Conservation (phyloP, 2,113 vertebrate genomes). For the Paramisgurnus dabryanus region DNA sequence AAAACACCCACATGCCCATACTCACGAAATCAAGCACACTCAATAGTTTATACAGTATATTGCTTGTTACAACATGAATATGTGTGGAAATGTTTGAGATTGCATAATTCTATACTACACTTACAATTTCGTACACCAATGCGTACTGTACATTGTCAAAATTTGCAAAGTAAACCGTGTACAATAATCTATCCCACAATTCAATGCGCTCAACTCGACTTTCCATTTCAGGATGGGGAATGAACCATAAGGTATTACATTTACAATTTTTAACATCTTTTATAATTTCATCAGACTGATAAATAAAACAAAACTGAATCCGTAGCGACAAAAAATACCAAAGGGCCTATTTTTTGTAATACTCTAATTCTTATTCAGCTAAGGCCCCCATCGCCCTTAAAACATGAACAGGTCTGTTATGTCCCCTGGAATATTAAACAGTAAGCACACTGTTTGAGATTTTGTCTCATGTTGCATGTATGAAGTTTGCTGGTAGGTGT, state of each 20-base stretch:
- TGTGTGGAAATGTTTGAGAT: not conserved
- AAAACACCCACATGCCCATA: not conserved
- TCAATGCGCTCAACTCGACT: not conserved
- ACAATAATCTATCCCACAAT: not conserved
- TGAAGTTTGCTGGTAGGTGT: slow-evolving; percentile 25
- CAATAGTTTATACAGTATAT: slow-evolving; percentile 13
- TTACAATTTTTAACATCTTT: too few relatives aligned
- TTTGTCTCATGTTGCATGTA: not conserved
- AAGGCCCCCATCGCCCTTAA: not conserved
- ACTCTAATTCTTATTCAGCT: not conserved
- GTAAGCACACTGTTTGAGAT: not conserved
- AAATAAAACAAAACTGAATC: not conserved
- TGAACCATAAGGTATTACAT: not conserved
- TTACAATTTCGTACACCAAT: not conserved
- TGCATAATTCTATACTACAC: not conserved
- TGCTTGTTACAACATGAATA: slow-evolving; percentile 5
- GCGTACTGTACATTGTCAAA: not conserved
- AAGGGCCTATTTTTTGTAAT: not conserved
- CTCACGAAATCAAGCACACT: not conserved
- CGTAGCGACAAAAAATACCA: not conserved
- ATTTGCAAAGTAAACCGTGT: not conserved
- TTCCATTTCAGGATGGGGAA: not conserved
- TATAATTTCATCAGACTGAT: too few relatives aligned
- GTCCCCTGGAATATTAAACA: not conserved
- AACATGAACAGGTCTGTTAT: not conserved